These are phyloP conservation scores for Rhopalosiphum nymphaeae DNA, from an alignment of 2,888 invertebrate species.

Conservation along the genomic window DNA sequence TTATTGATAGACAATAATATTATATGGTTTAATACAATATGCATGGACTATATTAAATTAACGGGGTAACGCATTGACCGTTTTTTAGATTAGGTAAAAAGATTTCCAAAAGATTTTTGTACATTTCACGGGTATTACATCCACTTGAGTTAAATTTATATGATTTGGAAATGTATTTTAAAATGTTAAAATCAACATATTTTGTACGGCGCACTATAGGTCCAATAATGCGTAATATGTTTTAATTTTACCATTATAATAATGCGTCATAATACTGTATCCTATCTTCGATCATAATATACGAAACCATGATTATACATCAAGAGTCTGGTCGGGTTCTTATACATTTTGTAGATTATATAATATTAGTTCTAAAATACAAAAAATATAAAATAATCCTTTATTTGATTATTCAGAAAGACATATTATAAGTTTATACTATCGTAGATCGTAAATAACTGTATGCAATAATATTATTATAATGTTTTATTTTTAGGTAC, in stretches of 20 bases:
- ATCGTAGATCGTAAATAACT: background rate
- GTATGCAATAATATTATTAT: background rate
- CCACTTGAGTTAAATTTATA: background rate
- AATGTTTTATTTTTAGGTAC: background rate
- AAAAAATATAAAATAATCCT: background rate
- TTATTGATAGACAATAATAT: background rate
- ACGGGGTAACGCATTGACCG: background rate
- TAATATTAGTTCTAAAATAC: background rate
- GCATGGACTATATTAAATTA: background rate
- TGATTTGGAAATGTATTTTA: background rate
- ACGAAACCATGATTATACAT: background rate
- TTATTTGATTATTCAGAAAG: background rate
- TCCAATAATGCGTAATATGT: background rate
- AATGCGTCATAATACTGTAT: background rate
- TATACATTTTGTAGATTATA: background rate
- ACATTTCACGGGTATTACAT: background rate
- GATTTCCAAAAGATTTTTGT: background rate
- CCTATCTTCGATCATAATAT: background rate
- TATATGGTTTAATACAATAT: background rate
- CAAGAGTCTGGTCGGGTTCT: background rate
- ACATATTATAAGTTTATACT: background rate
- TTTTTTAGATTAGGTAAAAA: background rate
- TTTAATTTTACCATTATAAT: background rate
- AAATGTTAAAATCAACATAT: background rate
- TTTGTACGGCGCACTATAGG: background rate